These are phyloP conservation scores for Schrankia costaestrigalis DNA, from an alignment of 2,888 invertebrate species.

Conservation along the genomic window DNA sequence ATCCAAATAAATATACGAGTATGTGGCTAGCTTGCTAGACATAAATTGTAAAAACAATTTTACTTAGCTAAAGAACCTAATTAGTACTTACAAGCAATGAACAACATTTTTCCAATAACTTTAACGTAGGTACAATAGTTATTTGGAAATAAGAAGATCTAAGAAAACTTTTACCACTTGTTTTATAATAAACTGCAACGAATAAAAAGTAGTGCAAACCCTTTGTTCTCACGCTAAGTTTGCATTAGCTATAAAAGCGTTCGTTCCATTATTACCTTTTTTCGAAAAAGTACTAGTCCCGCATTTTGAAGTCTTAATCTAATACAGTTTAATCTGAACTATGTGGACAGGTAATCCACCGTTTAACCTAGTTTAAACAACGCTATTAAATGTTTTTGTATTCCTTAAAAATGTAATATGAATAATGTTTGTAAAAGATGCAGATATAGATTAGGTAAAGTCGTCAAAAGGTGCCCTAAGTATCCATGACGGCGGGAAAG, in stretches of 20 bases:
- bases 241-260: slow-evolving; percentile 40
- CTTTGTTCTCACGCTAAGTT: slow-evolving; percentile 42
- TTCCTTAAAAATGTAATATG: slow-evolving; percentile 11
- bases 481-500: no score
- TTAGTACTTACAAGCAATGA: no score
- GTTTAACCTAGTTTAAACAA: background rate
- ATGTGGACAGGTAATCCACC: slow-evolving; percentile 6
- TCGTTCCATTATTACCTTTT: slow-evolving; percentile 30
- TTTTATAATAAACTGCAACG: slow-evolving; percentile 11
- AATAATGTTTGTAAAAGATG: slow-evolving; percentile 46
- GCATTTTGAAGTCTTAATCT: slow-evolving; percentile 29
- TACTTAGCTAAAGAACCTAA: no score
- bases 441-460: no score
- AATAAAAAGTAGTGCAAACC: slow-evolving; percentile 24
- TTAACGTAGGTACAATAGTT: no score
- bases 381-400: background rate
- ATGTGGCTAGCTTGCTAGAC: no score
- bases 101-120: no score
- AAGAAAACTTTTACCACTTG: no score
- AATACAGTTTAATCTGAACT: slow-evolving; percentile 17
- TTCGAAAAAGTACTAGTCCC: slow-evolving; percentile 22
- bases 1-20: no score
- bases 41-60: no score
- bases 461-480: no score
- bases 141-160: no score